Base-by-base conservation (phyloP, 2,888 invertebrate genomes). In the Thecophora atra region DNA sequence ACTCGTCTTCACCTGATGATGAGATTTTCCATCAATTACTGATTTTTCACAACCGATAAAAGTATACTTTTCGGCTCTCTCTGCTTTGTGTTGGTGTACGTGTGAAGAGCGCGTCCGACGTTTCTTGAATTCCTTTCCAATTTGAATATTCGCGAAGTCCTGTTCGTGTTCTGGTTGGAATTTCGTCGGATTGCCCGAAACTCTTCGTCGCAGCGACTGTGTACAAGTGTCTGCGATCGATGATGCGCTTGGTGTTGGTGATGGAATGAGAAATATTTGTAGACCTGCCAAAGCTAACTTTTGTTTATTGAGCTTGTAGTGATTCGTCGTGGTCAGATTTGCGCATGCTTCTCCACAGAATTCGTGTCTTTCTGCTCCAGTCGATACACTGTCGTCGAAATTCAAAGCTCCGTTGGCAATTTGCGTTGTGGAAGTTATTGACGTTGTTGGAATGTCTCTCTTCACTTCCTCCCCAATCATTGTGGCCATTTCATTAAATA, bases 111-210 rank as follows among this genome's bases (percentile, higher is more conserved):
- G 76, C 74, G 69, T 79, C 76, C 77, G 74, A 79, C 79, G 78
- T 78, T 79, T 80, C 79, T 77, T 76, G 75, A 78, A 78, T 75
- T 79, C 72, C 73, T 63, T 73, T 74, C 73, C 76, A 73, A 73
- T 70, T 72, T n/a, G n/a, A n/a, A n/a, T n/a, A n/a, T 72, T 72
- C 72, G 70, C 72, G 72, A 73, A 75, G 73, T 76, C 73, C 77
- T 76, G 71, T 69, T 76, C 73, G 70, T 72, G 72, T 72, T 76
- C 75, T 74, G 76, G 72, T 73, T 72, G 74, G 72, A 54, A 58
- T 47, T 68, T 62, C 24, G 52, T 52, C 60, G 71, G 37, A 54
- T 68, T 64, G 51, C 62, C 51, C 64, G 42, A 37, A 44, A 54
- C 51, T 37, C 37, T 64, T 54, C 64, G 70, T 71, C 5, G n/a